phyloP scores from a whole-genome alignment of 2,888 invertebrate genomes.

The Folsomia manolachei region DNA sequence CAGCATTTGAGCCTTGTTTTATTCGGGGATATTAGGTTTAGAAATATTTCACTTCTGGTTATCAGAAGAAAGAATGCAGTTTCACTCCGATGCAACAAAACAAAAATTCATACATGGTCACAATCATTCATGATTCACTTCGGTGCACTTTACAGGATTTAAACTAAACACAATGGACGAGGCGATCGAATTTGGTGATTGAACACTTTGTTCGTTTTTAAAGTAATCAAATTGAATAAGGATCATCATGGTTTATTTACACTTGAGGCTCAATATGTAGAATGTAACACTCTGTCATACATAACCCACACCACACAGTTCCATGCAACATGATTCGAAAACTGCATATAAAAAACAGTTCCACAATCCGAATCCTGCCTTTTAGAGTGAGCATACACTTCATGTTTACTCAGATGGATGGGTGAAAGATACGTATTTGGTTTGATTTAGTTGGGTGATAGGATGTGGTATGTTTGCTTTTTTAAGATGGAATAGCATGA shows the following conservation, averaged over 20 bases:
- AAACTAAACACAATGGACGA: background rate
- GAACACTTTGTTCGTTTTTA: background rate
- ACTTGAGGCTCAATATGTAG: background rate
- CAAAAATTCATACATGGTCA: no score
- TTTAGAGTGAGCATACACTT: no score
- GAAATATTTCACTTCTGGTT: no score
- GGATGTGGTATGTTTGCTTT: conserved; percentile 1
- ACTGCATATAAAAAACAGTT: no score
- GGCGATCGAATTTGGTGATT: conserved; percentile 1
- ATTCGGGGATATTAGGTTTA: background rate
- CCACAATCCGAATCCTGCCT: no score
- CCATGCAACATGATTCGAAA: no score
- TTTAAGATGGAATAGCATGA: background rate
- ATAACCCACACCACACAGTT: background rate
- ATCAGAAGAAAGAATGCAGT: no score
- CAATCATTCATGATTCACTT: background rate
- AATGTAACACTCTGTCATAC: background rate
- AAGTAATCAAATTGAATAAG: conserved; percentile 9
- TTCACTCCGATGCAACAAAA: no score
- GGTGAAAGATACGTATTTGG: background rate
- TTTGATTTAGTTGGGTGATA: no score
- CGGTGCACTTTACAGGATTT: conserved; percentile 1
- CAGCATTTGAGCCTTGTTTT: no score
- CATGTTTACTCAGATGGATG: conserved; percentile 1
- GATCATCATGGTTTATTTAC: conserved; percentile 8